Evolutionary conservation across 2,797 vertebrate species (phyloP).

Genomic region (Hylomyscus alleni): DNA sequence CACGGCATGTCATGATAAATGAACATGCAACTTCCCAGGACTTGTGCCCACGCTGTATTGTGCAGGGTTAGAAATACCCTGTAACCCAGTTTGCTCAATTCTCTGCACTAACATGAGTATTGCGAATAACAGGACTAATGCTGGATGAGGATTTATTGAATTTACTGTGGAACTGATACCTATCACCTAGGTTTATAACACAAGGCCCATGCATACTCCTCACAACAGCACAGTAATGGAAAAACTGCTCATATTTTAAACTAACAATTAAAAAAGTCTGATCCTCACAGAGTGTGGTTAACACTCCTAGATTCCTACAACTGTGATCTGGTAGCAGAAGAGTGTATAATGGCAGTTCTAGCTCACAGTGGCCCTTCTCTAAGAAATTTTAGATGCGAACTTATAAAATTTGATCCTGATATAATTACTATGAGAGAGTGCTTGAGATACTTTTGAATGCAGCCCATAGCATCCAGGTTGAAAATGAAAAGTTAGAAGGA

Average conservation of each 20-base stretch:
- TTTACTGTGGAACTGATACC: background rate
- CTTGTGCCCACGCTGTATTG: background rate
- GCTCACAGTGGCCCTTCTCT: rapidly evolving
- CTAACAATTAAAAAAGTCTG: background rate
- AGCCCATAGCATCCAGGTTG: background rate
- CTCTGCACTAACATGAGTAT: background rate
- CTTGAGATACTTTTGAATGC: background rate
- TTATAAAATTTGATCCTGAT: background rate
- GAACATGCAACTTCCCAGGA: background rate
- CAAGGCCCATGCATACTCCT: background rate
- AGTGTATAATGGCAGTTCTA: rapidly evolving
- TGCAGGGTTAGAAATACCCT: background rate
- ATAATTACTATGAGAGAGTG: background rate
- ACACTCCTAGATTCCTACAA: background rate
- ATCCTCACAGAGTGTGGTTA: background rate
- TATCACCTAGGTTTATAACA: background rate
- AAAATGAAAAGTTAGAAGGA: background rate
- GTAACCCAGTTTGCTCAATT: no score
- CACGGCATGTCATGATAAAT: background rate
- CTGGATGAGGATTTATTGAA: no score
- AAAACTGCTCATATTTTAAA: background rate
- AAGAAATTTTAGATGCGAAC: background rate
- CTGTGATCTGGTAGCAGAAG: no score
- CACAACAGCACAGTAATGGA: background rate
- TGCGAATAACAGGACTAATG: background rate